phyloP scores from a whole-genome alignment of 2,113 vertebrate species.

The Equus przewalskii region DNA sequence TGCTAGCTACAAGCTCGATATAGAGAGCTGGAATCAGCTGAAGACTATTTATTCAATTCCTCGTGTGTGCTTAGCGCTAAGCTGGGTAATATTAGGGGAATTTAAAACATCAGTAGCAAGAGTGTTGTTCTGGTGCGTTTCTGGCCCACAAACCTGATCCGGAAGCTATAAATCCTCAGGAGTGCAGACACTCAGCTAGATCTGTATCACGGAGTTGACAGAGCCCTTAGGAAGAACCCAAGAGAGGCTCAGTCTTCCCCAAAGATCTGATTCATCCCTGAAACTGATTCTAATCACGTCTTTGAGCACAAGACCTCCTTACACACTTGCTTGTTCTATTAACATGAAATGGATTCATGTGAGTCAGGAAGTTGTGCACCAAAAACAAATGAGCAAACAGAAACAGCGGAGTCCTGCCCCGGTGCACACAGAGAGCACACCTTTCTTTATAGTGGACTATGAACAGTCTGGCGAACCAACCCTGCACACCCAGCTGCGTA shows the following conservation, averaged over 20 bases:
- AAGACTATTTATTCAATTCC: background rate
- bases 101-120: slow-evolving; percentile 6
- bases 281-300: background rate
- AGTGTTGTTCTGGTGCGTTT: background rate
- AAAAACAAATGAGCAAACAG: background rate
- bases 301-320: background rate
- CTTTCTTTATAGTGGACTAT: background rate
- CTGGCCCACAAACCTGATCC: background rate
- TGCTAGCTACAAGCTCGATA: background rate
- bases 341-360: background rate
- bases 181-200: background rate
- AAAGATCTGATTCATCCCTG: background rate
- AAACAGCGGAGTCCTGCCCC: background rate
- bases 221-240: background rate
- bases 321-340: background rate
- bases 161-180: background rate
- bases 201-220: background rate
- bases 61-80: background rate
- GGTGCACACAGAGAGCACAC: background rate
- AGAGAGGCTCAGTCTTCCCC: background rate
- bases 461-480: background rate
- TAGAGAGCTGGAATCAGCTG: background rate
- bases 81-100: background rate
- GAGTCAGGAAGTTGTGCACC: background rate
- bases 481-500: rapidly evolving